A percentile compares a stretch with the other conserved stretches of the same genome.
These are phyloP conservation scores for Melanaphis sacchari DNA, from an alignment of 1,140 invertebrate species.

Conservation along the genomic window DNA sequence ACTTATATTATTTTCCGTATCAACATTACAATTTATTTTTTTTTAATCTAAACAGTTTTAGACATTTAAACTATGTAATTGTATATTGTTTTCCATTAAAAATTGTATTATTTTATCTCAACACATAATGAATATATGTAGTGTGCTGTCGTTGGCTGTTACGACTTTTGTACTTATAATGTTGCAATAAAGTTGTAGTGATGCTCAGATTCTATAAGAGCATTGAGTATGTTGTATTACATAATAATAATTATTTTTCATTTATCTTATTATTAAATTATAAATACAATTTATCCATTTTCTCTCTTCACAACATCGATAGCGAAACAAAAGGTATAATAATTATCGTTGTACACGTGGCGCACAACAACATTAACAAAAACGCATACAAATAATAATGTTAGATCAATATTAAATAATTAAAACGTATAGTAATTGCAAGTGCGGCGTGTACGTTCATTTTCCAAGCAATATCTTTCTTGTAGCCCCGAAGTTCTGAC, in stretches of 20 bases:
- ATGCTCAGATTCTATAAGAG: slow-evolving; percentile 27
- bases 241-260: not conserved
- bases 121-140: not conserved
- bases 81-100: slow-evolving; percentile 25
- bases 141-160: slow-evolving; percentile 28
- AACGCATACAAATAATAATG: not conserved
- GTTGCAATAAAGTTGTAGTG: slow-evolving; percentile 36
- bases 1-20: not conserved
- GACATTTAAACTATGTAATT: not conserved
- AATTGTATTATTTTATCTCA: slow-evolving; percentile 17
- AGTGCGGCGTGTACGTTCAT: slow-evolving; percentile 63
- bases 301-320: not conserved
- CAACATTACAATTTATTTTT: slow-evolving; percentile 46
- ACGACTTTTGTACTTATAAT: slow-evolving; percentile 39
- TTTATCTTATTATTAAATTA: slow-evolving; percentile 9
- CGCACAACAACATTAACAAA: not conserved
- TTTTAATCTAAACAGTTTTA: slow-evolving; percentile 34
- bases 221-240: not conserved
- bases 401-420: slow-evolving; percentile 14
- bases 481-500: slow-evolving; percentile 91
- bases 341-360: not conserved
- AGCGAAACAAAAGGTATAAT: not conserved
- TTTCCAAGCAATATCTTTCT: slow-evolving; percentile 88
- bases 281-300: not conserved
- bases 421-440: not conserved